phyloP scores from a whole-genome alignment of 2,113 vertebrate genomes.

The Danio rerio region DNA sequence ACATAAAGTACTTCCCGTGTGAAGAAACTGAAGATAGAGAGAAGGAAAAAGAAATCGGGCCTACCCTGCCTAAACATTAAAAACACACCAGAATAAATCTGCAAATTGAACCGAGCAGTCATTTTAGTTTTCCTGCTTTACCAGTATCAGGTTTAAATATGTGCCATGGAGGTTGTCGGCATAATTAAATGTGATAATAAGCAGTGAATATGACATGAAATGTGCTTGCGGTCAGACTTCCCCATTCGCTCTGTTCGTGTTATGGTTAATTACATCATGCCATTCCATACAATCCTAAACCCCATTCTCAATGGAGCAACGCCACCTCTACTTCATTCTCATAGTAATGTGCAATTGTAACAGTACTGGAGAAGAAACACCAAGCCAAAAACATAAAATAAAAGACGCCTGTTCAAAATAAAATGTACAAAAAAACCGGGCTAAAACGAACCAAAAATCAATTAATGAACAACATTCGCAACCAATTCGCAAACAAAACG shows the following conservation, averaged over 20 bases:
- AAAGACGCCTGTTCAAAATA: conserved; percentile 22
- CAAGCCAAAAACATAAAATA: conserved; percentile 1
- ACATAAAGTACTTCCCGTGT: conserved; percentile 43
- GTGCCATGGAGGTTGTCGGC: conserved; percentile 16
- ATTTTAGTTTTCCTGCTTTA: not conserved
- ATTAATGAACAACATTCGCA: not conserved
- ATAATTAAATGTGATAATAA: not conserved
- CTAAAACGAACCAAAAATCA: conserved; percentile 29
- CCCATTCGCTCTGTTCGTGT: too few species aligned
- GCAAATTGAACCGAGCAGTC: conserved; percentile 30
- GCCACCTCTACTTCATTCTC: conserved; percentile 13
- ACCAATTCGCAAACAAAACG: conserved; percentile 54
- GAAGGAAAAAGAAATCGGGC: conserved; percentile 4
- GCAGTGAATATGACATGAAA: conserved; percentile 9
- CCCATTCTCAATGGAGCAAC: not conserved
- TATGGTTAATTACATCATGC: not conserved
- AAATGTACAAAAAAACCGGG: not conserved
- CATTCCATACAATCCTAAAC: not conserved
- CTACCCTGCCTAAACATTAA: conserved; percentile 30
- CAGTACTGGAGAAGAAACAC: not conserved
- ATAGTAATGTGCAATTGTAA: not conserved
- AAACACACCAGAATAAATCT: conserved; percentile 40
- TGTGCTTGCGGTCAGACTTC: not conserved
- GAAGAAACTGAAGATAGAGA: conserved; percentile 30
- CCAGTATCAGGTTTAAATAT: conserved; percentile 21